Conservation (phyloP, 64 coral and sea anemone species). For the Montipora foliosa region DNA sequence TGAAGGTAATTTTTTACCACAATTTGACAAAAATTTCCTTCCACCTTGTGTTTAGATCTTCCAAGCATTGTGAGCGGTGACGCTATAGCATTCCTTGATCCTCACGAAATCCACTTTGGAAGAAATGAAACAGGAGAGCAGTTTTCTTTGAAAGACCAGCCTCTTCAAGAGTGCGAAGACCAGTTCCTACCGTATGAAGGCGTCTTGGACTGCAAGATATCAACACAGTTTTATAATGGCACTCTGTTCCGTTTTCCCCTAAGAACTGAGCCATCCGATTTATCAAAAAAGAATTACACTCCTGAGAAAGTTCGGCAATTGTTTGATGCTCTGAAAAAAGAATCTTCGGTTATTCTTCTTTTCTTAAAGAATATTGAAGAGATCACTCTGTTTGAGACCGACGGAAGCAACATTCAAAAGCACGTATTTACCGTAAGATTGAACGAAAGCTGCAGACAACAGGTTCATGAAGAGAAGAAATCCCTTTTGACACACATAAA, state of each 20-base stretch:
- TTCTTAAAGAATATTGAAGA: constrained; percentile 90
- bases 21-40: neutral
- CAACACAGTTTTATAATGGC: constrained; percentile 51
- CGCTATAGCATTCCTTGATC: constrained; percentile 79
- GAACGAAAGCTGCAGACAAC: constrained; percentile 50
- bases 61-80: constrained; percentile 89
- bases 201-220: constrained; percentile 79
- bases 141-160: constrained; percentile 76
- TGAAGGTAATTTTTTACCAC: too few species aligned
- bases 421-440: constrained; percentile 77
- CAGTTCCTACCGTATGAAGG: constrained; percentile 85
- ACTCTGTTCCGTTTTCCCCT: constrained; percentile 88
- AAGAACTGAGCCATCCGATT: constrained; percentile 61
- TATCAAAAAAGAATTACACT: constrained; percentile 78
- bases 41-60: constrained; percentile 49
- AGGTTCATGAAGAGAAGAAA: constrained; percentile 59
- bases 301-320: constrained; percentile 64
- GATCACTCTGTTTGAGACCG: constrained; percentile 73
- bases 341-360: constrained; percentile 80
- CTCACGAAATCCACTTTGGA: constrained; percentile 85
- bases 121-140: constrained; percentile 74
- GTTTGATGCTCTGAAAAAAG: constrained; percentile 73
- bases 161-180: constrained; percentile 32
- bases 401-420: constrained; percentile 5
- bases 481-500: constrained; percentile 46